Conservation (phyloP, 2,888 invertebrate genomes). For the Eumerus sabulonum region DNA sequence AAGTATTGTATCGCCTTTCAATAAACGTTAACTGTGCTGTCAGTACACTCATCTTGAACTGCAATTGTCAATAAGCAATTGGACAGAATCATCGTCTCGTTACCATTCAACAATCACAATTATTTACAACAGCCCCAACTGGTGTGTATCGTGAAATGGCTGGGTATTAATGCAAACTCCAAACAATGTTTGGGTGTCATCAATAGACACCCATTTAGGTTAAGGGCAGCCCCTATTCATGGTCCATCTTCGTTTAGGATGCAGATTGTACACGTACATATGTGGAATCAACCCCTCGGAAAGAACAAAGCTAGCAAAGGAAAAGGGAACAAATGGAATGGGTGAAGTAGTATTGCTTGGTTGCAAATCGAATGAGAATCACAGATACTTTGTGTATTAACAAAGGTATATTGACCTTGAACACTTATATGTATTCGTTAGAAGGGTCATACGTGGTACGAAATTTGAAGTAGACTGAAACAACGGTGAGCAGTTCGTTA, state of each 20-base stretch:
- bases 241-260: too few relatives aligned
- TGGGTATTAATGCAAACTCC: too few relatives aligned
- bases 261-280: neutral
- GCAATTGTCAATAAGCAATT: too few relatives aligned
- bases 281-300: slow-evolving; percentile 14
- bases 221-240: too few relatives aligned
- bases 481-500: slow-evolving; percentile 23
- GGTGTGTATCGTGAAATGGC: neutral
- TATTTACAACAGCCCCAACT: slow-evolving; percentile 10
- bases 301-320: slow-evolving; percentile 12
- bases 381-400: slow-evolving; percentile 48
- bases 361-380: slow-evolving; percentile 49
- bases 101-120: neutral
- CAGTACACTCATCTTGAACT: too few relatives aligned
- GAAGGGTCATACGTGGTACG: slow-evolving; percentile 48
- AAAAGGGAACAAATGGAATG: slow-evolving; percentile 10
- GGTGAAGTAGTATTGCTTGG: slow-evolving; percentile 36
- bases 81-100: slow-evolving; percentile 4
- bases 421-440: slow-evolving; percentile 51
- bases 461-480: slow-evolving; percentile 36
- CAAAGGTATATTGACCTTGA: slow-evolving; percentile 52
- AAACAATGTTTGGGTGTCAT: slow-evolving; percentile 6
- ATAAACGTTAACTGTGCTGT: too few relatives aligned
- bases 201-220: neutral
- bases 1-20: too few relatives aligned